Evolutionary conservation across 1,140 invertebrate genomes (phyloP), one percentile per base, ranked within the genome.

Genomic region (Thalassaphorura encarpata): DNA sequence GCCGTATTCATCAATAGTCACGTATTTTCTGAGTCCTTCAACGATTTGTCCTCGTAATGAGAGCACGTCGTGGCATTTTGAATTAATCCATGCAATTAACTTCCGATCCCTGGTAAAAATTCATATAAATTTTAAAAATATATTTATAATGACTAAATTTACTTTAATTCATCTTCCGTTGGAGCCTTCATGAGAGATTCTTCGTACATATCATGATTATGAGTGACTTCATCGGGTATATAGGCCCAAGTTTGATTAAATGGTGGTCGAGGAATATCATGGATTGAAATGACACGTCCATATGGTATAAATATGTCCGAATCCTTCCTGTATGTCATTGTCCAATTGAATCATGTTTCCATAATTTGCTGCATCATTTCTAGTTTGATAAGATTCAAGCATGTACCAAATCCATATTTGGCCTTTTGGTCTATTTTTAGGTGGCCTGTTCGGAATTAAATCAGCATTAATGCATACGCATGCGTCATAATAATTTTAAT

Each of bases 301-400:
- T 97, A 97, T 0, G 93, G 94, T 1, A 93, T 83, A 2, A 96
- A 90, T 54, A 98, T 82, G 64, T 94, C 91, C 23, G 89, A 94
- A 69, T 97, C 93, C 19, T 83, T 78, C 24, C 94, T 77, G 70
- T 87, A 97, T 0, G 89, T 92, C 0, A 88, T 87, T 19, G 92
- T 97, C 92, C 91, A 97, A 74, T 97, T 97, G 68, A 92, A 84
- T 43, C 45, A 36, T 94, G 79, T 43, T 82, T 83, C 63, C 87
- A 84, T n/a, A n/a, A n/a, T n/a, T n/a, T n/a, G n/a, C n/a, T n/a
- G n/a, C n/a, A n/a, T 1, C 89, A 92, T 70, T 93, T 46, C 52
- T 61, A 33, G 0, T 45, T 8, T 2, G 24, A 19, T 11, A 67
- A 63, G 1, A 67, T 51, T 56, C 68, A 66, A 26, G 46, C 53